These are phyloP conservation scores for Alectoris magna DNA, from an alignment of 2,797 vertebrate species.

Conservation along the genomic window DNA sequence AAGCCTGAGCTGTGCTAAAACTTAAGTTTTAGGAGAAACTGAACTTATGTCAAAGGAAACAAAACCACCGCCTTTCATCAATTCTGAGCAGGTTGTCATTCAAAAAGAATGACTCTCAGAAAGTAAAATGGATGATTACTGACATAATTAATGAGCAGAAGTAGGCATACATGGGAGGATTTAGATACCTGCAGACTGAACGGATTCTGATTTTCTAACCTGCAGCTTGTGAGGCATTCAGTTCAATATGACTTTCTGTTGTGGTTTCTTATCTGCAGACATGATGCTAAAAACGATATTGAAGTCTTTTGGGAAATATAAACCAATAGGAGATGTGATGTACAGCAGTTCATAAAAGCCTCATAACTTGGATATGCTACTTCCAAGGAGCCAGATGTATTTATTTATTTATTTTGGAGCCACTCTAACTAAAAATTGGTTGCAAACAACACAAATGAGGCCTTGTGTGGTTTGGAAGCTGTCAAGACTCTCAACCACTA, in stretches of 20 bases:
- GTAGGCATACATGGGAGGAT: neutral
- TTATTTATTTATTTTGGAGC: slow-evolving; percentile 20
- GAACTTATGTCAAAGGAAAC: neutral
- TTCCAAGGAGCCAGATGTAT: neutral
- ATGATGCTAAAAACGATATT: slow-evolving; percentile 15
- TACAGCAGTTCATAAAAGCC: neutral
- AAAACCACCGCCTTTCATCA: neutral
- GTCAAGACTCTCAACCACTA: slow-evolving; percentile 21
- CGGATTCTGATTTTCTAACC: slow-evolving; percentile 42
- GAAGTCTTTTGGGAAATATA: slow-evolving; percentile 20
- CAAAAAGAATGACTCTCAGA: slow-evolving; percentile 12
- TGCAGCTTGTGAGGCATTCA: neutral
- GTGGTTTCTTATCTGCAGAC: neutral
- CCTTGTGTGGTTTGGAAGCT: slow-evolving; percentile 60
- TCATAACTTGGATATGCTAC: neutral
- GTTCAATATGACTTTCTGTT: neutral
- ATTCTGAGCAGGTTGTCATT: neutral
- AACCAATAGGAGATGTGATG: neutral
- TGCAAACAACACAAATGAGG: slow-evolving; percentile 25
- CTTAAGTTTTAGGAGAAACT: neutral
- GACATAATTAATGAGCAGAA: neutral
- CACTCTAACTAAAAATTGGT: slow-evolving; percentile 26
- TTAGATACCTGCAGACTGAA: slow-evolving; percentile 4
- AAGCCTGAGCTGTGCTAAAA: neutral
- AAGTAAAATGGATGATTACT: slow-evolving; percentile 26